Evolutionary conservation across 2,797 vertebrate genomes (phyloP).

Genomic region (Nannoperca obscura): DNA sequence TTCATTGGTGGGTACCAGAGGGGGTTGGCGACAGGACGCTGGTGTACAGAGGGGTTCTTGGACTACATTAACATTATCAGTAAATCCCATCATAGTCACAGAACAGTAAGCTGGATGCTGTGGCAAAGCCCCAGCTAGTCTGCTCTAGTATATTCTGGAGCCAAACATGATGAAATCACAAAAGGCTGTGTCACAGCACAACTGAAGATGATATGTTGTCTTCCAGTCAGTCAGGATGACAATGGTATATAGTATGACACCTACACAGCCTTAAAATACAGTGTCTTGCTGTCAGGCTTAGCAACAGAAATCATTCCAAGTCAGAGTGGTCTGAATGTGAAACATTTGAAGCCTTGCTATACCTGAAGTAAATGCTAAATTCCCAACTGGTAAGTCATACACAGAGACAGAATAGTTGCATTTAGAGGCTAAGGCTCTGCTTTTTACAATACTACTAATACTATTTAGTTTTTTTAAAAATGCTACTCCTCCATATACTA

Average conservation of each 20-base stretch:
- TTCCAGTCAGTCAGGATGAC: conserved; percentile 67
- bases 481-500: neutral
- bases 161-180: conserved; percentile 74
- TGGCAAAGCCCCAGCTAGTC: conserved; percentile 58
- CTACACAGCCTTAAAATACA: conserved; percentile 57
- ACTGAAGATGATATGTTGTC: conserved; percentile 64
- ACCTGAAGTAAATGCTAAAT: conserved; percentile 25
- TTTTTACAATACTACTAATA: neutral
- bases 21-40: conserved; percentile 30
- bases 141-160: conserved; percentile 39
- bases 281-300: conserved; percentile 16
- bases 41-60: conserved; percentile 58
- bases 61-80: conserved; percentile 80
- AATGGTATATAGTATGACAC: conserved; percentile 47
- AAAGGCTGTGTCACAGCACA: conserved; percentile 64
- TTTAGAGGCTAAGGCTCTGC: neutral
- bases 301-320: conserved; percentile 29
- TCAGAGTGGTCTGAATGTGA: conserved; percentile 25
- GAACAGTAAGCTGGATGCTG: conserved; percentile 60
- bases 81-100: conserved; percentile 76
- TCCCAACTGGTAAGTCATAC: neutral
- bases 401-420: conserved; percentile 6
- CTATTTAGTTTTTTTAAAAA: neutral
- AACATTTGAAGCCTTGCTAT: conserved; percentile 8
- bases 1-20: conserved; percentile 52